phyloP scores from a whole-genome alignment of 2,888 invertebrate species.

The Drosophila limbata region DNA sequence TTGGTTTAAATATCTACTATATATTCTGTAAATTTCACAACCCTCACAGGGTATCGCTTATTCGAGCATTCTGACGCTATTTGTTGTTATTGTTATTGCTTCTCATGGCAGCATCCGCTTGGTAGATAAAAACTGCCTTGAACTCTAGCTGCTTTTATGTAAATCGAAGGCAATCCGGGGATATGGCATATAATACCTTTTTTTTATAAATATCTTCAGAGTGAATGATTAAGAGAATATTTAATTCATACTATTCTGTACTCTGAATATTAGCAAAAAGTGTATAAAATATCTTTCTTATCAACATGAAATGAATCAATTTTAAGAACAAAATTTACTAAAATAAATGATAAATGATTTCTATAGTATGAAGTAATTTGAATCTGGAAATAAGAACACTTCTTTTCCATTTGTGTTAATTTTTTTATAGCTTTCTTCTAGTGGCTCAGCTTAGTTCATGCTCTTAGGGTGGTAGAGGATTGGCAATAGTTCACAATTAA shows the following conservation, averaged over 20 bases:
- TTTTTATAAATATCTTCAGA: not conserved
- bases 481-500: conserved; percentile 23
- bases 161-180: conserved; percentile 13
- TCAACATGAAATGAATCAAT: too few species aligned
- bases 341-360: not conserved
- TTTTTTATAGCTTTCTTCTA: not conserved
- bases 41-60: not conserved
- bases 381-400: not conserved
- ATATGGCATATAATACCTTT: conserved; percentile 17
- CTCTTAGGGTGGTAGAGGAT: not conserved
- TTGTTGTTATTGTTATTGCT: not conserved
- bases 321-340: not conserved
- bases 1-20: too few species aligned
- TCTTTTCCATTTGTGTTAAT: not conserved
- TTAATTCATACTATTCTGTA: not conserved
- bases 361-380: not conserved
- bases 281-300: too few species aligned
- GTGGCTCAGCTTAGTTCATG: not conserved
- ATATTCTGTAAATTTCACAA: not conserved
- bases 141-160: conserved; percentile 11
- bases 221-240: not conserved
- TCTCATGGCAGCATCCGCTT: conserved; percentile 16
- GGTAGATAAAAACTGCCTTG: conserved; percentile 23
- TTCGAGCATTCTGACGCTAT: conserved; percentile 1
- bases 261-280: not conserved